phyloP scores from a whole-genome alignment of 2,113 vertebrate species.

The Corapipo altera region DNA sequence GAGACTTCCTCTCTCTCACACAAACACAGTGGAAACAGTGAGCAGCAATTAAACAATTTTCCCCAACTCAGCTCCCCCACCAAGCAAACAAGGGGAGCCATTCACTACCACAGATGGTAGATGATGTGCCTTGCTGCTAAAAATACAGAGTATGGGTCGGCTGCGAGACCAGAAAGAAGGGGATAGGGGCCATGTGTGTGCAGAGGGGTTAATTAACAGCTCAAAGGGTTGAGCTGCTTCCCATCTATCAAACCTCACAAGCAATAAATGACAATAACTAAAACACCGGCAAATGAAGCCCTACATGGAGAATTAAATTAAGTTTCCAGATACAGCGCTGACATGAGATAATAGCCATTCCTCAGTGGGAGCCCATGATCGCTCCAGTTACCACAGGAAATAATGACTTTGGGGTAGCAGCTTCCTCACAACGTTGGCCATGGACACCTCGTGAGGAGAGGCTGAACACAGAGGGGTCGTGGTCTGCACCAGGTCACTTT shows the following conservation, averaged over 20 bases:
- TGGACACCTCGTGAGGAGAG: background rate
- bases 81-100: constrained; percentile 27
- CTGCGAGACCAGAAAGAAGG: background rate
- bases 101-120: constrained; percentile 38
- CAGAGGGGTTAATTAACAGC: constrained; percentile 67
- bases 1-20: background rate
- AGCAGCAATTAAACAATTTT: constrained; percentile 46
- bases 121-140: constrained; percentile 39
- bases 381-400: constrained; percentile 57
- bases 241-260: constrained; percentile 61
- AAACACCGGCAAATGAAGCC: constrained; percentile 60
- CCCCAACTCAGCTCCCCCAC: constrained; percentile 8
- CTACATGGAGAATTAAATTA: constrained; percentile 63
- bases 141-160: constrained; percentile 31
- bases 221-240: constrained; percentile 62
- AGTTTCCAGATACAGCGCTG: constrained; percentile 39
- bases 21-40: constrained; percentile 4
- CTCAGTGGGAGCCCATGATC: constrained; percentile 25
- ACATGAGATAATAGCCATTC: constrained; percentile 53
- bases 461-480: background rate
- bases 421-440: background rate
- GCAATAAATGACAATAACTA: constrained; percentile 66
- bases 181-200: constrained; percentile 26
- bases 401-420: constrained; percentile 46
- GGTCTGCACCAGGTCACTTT: constrained; percentile 40